These are phyloP conservation scores for Nomada ferruginata DNA, from an alignment of 2,888 invertebrate species.

Conservation along the genomic window DNA sequence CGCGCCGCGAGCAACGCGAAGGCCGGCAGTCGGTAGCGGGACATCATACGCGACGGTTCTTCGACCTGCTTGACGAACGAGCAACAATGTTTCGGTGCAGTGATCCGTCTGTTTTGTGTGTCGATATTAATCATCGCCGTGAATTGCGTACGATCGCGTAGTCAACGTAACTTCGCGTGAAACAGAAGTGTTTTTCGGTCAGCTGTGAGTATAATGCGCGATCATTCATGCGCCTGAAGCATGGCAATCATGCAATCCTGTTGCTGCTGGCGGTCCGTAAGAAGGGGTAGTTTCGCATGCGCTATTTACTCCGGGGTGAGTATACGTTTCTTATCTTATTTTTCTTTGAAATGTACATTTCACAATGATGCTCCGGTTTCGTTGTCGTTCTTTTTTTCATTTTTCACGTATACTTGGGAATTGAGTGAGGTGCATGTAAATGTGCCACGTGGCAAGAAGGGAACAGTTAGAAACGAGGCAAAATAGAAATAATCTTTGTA, in stretches of 20 bases:
- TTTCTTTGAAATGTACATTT: neutral
- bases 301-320: slow-evolving; percentile 90
- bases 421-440: too few species aligned
- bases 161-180: neutral
- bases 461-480: too few species aligned
- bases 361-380: too few species aligned
- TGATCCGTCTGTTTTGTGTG: neutral
- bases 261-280: slow-evolving; percentile 91
- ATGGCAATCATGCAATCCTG: slow-evolving; percentile 92
- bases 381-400: neutral
- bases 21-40: slow-evolving; percentile 68
- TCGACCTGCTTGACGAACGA: neutral
- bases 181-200: neutral
- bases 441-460: too few species aligned
- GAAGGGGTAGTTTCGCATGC: slow-evolving; percentile 90
- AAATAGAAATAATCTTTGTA: neutral
- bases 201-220: neutral
- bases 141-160: neutral
- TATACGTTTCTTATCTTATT: slow-evolving; percentile 57
- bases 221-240: slow-evolving; percentile 69
- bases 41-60: slow-evolving; percentile 54
- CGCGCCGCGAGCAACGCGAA: slow-evolving; percentile 57
- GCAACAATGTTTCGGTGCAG: slow-evolving; percentile 8
- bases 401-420: neutral
- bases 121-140: neutral